Percentiles rank a stretch among this genome's conserved stretches.
Evolutionary conservation across 2,888 invertebrate genomes (phyloP).

Genomic region (Pollenia amentaria): DNA sequence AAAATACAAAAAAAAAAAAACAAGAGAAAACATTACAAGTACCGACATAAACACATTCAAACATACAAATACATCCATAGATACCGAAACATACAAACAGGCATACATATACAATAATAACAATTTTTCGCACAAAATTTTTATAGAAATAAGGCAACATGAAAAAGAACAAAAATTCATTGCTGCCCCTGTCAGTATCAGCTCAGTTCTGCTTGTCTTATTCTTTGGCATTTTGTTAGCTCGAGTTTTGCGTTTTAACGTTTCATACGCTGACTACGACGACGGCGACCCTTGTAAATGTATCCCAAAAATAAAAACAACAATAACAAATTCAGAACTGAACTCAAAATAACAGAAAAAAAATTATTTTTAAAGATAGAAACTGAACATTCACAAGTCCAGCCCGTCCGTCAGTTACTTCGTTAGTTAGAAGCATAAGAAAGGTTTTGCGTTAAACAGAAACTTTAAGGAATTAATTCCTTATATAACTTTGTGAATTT

Average conservation of each 20-base stretch:
- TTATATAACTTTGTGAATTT: too few species aligned
- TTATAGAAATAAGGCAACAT: conserved; percentile 57
- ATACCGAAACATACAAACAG: not conserved
- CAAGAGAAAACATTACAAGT: conserved; percentile 58
- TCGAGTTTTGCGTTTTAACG: conserved; percentile 80
- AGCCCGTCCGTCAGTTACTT: conserved; percentile 61
- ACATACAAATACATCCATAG: conserved; percentile 9
- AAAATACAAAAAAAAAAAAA: conserved; percentile 22
- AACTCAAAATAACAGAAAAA: conserved; percentile 3
- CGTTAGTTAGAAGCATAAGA: conserved; percentile 59
- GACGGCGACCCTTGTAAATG: conserved; percentile 70
- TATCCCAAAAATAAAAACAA: conserved; percentile 66
- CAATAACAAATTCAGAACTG: conserved; percentile 49
- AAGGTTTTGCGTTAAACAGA: conserved; percentile 29
- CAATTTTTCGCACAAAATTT: conserved; percentile 69
- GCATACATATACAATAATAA: conserved; percentile 45
- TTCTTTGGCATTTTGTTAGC: conserved; percentile 82
- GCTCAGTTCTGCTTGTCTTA: conserved; percentile 80
- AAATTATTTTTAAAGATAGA: conserved; percentile 54
- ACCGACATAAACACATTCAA: conserved; percentile 61
- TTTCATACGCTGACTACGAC: conserved; percentile 63
- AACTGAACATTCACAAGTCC: conserved; percentile 67
- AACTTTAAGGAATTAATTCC: not conserved
- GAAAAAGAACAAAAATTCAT: conserved; percentile 73
- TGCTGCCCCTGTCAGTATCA: conserved; percentile 73